Percentiles rank a stretch among this genome's conserved stretches.
Conservation (phyloP, 1,140 invertebrate genomes). For the Drosophila insularis region DNA sequence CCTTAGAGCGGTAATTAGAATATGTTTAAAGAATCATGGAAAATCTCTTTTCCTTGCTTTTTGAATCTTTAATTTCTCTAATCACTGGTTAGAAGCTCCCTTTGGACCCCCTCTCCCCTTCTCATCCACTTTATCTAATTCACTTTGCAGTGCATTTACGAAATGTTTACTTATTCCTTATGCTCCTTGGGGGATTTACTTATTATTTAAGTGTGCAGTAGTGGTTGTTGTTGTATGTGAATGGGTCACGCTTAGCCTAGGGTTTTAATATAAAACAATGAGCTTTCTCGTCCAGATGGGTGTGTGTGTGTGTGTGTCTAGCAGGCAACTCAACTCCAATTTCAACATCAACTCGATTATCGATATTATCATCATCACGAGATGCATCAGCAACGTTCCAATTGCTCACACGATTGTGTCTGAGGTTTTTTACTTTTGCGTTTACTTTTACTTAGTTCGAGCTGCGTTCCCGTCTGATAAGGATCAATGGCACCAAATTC, state of each 20-base stretch:
- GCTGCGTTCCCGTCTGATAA: constrained; percentile 44
- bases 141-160: not conserved
- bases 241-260: constrained; percentile 45
- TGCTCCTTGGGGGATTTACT: not conserved
- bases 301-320: constrained; percentile 15
- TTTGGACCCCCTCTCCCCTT: too few species aligned
- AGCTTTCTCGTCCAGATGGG: constrained; percentile 27
- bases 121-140: too few species aligned
- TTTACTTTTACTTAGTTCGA: constrained; percentile 32
- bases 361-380: not conserved
- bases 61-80: too few species aligned
- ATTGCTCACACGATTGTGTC: constrained; percentile 76
- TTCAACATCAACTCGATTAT: constrained; percentile 19
- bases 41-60: too few species aligned
- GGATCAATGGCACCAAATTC: constrained; percentile 65
- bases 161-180: too few species aligned
- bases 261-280: constrained; percentile 81
- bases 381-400: constrained; percentile 65
- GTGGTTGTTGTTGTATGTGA: constrained; percentile 21
- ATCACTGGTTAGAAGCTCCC: too few species aligned
- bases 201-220: constrained; percentile 9
- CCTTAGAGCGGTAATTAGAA: too few species aligned
- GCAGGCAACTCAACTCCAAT: constrained; percentile 23
- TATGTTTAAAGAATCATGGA: too few species aligned
- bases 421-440: constrained; percentile 65